Conservation (phyloP, 2,797 vertebrate species). For the Epinephelus coioides region DNA sequence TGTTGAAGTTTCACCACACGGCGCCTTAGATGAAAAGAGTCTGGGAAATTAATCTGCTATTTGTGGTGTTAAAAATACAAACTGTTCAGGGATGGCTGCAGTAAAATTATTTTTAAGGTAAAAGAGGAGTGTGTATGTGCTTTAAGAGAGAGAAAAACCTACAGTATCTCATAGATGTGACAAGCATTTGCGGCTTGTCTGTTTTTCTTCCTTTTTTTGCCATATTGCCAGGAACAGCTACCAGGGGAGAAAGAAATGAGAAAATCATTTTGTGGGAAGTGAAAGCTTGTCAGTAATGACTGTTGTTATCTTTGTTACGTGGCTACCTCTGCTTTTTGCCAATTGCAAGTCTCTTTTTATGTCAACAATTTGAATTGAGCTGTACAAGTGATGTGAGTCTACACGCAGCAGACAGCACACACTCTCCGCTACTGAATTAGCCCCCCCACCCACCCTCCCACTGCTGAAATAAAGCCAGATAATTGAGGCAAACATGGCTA, state of each 20-base stretch:
- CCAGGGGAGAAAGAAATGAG: constrained; percentile 41
- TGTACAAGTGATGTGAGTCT: constrained; percentile 36
- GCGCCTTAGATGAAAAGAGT: constrained; percentile 56
- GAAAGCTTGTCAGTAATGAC: constrained; percentile 62
- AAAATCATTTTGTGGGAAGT: constrained; percentile 58
- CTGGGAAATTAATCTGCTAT: constrained; percentile 58
- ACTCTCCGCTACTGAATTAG: constrained; percentile 43
- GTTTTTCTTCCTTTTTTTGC: constrained; percentile 28
- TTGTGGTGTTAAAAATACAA: constrained; percentile 58
- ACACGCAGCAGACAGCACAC: constrained; percentile 4
- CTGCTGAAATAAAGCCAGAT: constrained; percentile 72
- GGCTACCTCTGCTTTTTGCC: constrained; percentile 61
- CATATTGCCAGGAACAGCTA: constrained; percentile 51
- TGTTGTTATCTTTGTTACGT: constrained; percentile 49
- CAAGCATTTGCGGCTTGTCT: constrained; percentile 33
- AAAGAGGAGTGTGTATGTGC: constrained; percentile 5
- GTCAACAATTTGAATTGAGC: constrained; percentile 54
- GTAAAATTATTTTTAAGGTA: not conserved
- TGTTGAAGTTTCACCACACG: constrained; percentile 44
- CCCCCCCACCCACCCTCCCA: constrained; percentile 23
- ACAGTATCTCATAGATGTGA: constrained; percentile 44
- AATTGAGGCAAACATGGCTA: constrained; percentile 76
- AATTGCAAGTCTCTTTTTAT: constrained; percentile 45
- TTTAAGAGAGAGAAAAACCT: constrained; percentile 31
- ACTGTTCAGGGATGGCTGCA: constrained; percentile 31